Evolutionary conservation across 2,113 vertebrate genomes (phyloP), one percentile per base, ranked within the genome.

Genomic region (Carollia perspicillata): DNA sequence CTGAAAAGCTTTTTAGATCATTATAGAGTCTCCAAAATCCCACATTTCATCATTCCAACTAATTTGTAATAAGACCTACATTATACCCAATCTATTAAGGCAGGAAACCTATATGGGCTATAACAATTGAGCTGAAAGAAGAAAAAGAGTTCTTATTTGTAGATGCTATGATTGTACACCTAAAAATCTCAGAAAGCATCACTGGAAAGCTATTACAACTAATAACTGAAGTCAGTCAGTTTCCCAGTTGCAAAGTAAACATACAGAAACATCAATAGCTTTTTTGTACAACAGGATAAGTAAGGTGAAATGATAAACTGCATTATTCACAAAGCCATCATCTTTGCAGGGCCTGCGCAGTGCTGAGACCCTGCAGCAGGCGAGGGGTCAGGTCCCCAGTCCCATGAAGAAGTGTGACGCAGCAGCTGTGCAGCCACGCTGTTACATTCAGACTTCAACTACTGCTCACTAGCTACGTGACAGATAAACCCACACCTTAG

Each of bases 231-330:
- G 49, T 89, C 65, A 90, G 28, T 30, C 84, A 74, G 12, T 66
- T 84, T 95, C 28, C 13, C 47, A 28, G 37, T 55, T 65, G 53
- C 23, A 95, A 89, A 88, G 74, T 74, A 92, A 86, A 66, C 68
- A 84, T 40, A 51, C 17, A 33, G 16, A 81, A 93, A 92, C 95
- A 77, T 92, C 63, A 72, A 94, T 84, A 84, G 33, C 20, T n/a
- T 84, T 58, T 10, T 20, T 55, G 47, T 16, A 79, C 1, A 94
- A 68, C 3, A 69, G 47, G 83, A 77, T 92, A 78, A 53, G 40
- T 87, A 51, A 71, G 26, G 80, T 71, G 26, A 69, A 30, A 84
- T 37, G 80, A 87, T 77, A 16, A 92, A 92, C 35, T 65, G 18
- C 3, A n/a, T 63, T 12, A 44, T 30, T 71, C 66, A 77, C 47